Evolutionary conservation across 1,140 invertebrate species (phyloP).

Genomic region (Antheraea pernyi): DNA sequence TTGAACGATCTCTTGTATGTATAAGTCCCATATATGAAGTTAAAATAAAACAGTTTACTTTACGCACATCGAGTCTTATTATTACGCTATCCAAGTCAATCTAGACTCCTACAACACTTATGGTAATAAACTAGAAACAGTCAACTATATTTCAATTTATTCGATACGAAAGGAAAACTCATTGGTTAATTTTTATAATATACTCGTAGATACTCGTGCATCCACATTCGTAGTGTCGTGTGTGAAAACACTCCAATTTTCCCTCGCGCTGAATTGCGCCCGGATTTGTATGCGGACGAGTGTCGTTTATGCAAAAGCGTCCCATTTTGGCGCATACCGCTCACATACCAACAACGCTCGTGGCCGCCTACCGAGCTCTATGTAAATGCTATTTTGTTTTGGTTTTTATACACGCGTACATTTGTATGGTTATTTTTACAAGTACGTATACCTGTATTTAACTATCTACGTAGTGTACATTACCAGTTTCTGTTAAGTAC

Average conservation of each 20-base stretch:
- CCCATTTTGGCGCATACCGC: slow-evolving; percentile 7
- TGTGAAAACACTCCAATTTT: slow-evolving; percentile 1
- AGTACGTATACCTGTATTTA: background rate
- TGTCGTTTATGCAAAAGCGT: slow-evolving; percentile 10
- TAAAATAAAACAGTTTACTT: too few species aligned
- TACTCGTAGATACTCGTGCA: background rate
- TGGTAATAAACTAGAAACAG: too few species aligned
- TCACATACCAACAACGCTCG: background rate
- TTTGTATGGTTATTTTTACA: slow-evolving; percentile 5
- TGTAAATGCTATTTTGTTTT: slow-evolving; percentile 12
- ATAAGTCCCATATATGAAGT: too few species aligned
- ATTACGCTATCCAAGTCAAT: too few species aligned
- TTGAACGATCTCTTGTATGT: too few species aligned
- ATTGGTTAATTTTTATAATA: background rate
- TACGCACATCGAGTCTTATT: too few species aligned
- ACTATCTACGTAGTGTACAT: background rate
- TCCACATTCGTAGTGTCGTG: background rate
- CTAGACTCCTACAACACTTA: too few species aligned
- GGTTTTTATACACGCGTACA: slow-evolving; percentile 2
- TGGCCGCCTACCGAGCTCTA: background rate
- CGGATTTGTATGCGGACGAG: slow-evolving; percentile 15
- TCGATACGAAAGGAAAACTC: background rate
- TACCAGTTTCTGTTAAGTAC: too few species aligned
- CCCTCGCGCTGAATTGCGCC: background rate
- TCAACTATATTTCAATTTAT: too few species aligned